Conservation (phyloP, 2,113 vertebrate species). For the Pristiophorus japonicus region DNA sequence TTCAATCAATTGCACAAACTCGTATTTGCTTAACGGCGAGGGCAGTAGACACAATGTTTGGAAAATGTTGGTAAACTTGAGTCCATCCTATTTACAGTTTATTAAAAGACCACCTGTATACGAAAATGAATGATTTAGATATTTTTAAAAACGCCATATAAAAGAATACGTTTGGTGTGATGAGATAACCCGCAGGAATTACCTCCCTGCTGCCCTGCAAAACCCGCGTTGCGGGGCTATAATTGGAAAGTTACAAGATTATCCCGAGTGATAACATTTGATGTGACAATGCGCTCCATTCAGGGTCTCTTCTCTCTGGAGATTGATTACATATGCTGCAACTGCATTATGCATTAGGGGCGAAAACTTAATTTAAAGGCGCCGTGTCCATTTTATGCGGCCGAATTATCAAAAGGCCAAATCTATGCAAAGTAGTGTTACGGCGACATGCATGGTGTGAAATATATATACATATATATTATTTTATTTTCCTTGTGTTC, state of each 20-base stretch:
- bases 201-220: background rate
- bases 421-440: background rate
- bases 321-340: conserved; percentile 31
- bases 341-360: background rate
- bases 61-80: background rate
- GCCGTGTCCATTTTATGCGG: background rate
- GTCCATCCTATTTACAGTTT: background rate
- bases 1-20: background rate
- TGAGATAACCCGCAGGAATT: background rate
- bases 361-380: background rate
- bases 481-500: background rate
- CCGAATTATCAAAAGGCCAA: background rate
- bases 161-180: background rate
- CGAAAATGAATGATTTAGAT: background rate
- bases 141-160: background rate
- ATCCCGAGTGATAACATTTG: conserved; percentile 11
- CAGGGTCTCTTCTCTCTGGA: conserved; percentile 5
- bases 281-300: conserved; percentile 18
- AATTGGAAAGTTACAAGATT: conserved; percentile 34
- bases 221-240: conserved; percentile 3
- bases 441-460: background rate
- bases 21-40: background rate
- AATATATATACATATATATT: too few relatives aligned
- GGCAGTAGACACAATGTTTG: background rate
- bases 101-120: background rate